Conservation (phyloP, 1,140 invertebrate genomes). For the Penaeus chinensis region DNA sequence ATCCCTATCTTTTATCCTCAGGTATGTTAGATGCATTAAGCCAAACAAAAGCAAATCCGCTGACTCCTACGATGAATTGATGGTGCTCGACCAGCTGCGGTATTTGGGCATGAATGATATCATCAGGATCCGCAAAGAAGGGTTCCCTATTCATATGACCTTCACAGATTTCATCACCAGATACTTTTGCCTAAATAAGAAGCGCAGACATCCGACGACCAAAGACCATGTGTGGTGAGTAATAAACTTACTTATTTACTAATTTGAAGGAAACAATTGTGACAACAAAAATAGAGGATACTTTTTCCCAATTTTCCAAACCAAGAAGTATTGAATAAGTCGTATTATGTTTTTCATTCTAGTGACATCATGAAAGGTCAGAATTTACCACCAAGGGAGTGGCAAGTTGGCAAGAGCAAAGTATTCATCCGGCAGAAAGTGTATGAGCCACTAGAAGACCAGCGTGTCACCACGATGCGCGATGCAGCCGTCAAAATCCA, state of each 20-base stretch:
- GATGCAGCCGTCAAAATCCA: constrained; percentile 84
- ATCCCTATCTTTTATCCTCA: constrained; percentile 65
- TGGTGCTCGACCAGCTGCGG: constrained; percentile 89
- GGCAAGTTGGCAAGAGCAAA: constrained; percentile 92
- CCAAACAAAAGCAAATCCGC: constrained; percentile 90
- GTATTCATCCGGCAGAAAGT: constrained; percentile 87
- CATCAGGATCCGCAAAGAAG: constrained; percentile 91
- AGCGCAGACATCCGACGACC: constrained; percentile 56
- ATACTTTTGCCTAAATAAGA: constrained; percentile 79
- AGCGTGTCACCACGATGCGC: constrained; percentile 77
- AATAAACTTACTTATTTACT: background rate
- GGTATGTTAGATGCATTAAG: constrained; percentile 95
- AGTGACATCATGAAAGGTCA: constrained; percentile 73
- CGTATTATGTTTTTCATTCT: constrained; percentile 7
- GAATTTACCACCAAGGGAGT: constrained; percentile 79
- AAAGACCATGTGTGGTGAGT: constrained; percentile 62
- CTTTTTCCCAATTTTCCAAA: background rate
- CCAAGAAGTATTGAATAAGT: constrained; percentile 16
- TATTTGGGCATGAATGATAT: constrained; percentile 97
- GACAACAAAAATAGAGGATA: background rate
- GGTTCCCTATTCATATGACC: constrained; percentile 89
- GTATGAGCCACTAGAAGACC: constrained; percentile 89
- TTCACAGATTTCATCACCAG: constrained; percentile 82
- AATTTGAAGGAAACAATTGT: background rate
- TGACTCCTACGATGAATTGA: constrained; percentile 82